phyloP scores from a whole-genome alignment of 2,113 vertebrate species.

The Tragulus kanchil region DNA sequence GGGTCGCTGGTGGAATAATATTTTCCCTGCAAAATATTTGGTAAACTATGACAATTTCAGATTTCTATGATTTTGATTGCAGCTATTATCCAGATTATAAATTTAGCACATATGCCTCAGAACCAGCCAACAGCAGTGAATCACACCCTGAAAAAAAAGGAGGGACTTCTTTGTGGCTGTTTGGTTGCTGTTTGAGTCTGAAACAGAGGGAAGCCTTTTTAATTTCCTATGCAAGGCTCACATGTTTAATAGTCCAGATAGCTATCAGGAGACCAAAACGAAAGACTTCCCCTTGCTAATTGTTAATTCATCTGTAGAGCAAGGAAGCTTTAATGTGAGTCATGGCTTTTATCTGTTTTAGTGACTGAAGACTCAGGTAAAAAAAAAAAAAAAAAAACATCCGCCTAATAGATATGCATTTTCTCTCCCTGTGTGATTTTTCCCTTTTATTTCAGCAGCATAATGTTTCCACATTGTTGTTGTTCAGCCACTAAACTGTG shows the following conservation, averaged over 20 bases:
- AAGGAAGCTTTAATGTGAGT: conserved; percentile 70
- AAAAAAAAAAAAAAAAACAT: conserved; percentile 56
- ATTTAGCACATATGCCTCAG: background rate
- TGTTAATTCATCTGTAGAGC: conserved; percentile 69
- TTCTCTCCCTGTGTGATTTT: conserved; percentile 65
- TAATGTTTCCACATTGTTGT: background rate
- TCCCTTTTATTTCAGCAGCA: conserved; percentile 32
- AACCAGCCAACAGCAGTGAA: background rate
- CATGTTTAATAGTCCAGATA: conserved; percentile 66
- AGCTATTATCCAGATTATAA: background rate
- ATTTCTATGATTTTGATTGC: background rate
- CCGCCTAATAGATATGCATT: conserved; percentile 66
- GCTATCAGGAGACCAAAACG: conserved; percentile 46
- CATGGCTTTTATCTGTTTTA: conserved; percentile 81
- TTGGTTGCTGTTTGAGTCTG: background rate
- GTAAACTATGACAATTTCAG: background rate
- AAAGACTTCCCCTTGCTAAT: conserved; percentile 62
- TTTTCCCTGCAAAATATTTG: conserved; percentile 63
- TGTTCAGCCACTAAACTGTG: background rate
- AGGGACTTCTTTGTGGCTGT: background rate
- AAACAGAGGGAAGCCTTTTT: background rate
- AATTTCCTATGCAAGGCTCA: background rate
- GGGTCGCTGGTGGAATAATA: background rate
- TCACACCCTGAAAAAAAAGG: background rate
- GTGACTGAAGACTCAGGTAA: conserved; percentile 77